phyloP scores from a whole-genome alignment of 37 sponge, comb jelly and placozoan genomes.

The Trichoplax adhaerens region DNA sequence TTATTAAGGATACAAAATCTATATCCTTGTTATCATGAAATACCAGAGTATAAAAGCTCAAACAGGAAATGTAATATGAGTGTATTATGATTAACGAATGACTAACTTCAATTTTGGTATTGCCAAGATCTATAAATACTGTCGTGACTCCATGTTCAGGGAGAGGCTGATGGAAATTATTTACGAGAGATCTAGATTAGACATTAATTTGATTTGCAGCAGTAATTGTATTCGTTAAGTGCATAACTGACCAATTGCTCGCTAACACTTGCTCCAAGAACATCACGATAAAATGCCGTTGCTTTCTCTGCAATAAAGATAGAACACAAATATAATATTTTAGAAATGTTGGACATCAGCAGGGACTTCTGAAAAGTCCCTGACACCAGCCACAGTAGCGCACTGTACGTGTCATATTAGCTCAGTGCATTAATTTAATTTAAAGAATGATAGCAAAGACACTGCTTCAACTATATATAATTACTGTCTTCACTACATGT shows the following conservation, averaged over 20 bases:
- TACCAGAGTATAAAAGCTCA: too few species aligned
- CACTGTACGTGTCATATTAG: too few species aligned
- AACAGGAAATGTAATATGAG: too few species aligned
- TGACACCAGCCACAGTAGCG: too few species aligned
- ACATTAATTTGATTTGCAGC: too few species aligned
- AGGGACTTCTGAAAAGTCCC: neutral
- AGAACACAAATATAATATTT: neutral
- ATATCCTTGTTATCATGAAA: neutral
- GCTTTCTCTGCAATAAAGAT: constrained; percentile 29
- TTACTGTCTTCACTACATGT: too few species aligned
- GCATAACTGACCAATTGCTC: constrained; percentile 31
- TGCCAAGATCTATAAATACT: constrained; percentile 83
- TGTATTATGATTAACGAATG: too few species aligned
- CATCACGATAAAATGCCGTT: constrained; percentile 49
- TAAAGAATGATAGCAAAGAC: too few species aligned
- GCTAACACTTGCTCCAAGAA: constrained; percentile 78
- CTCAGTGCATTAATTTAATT: too few species aligned
- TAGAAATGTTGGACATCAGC: neutral
- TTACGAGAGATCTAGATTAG: too few species aligned
- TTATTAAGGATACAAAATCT: neutral
- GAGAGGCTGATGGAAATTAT: constrained; percentile 32
- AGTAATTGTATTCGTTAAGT: neutral
- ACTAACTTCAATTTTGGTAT: constrained; percentile 69
- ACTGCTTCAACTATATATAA: too few species aligned
- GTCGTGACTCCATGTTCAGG: constrained; percentile 94